phyloP scores from a whole-genome alignment of 2,888 invertebrate species.

The Epinotia brunnichana region DNA sequence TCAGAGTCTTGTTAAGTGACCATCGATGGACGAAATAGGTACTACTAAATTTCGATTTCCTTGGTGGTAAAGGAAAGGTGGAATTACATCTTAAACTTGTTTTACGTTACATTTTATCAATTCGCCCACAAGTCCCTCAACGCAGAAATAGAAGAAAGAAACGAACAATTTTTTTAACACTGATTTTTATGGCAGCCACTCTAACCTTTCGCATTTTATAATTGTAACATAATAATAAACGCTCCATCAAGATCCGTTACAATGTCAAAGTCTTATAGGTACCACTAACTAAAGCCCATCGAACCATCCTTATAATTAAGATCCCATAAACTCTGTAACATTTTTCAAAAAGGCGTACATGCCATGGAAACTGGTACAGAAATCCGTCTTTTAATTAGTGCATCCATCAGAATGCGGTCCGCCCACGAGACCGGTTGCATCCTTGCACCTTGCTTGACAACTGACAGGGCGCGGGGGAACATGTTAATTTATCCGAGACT shows the following conservation, averaged over 20 bases:
- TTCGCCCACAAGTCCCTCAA: too few relatives aligned
- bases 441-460: constrained; percentile 46
- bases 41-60: neutral
- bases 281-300: neutral
- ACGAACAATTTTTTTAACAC: neutral
- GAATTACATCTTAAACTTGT: too few relatives aligned
- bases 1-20: neutral
- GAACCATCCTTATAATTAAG: constrained; percentile 21
- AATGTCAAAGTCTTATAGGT: neutral
- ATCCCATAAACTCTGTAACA: neutral
- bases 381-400: constrained; percentile 4
- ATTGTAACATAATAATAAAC: neutral
- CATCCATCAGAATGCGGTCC: constrained; percentile 62
- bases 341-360: neutral
- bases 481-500: constrained; percentile 45
- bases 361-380: neutral
- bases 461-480: constrained; percentile 11
- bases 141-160: neutral
- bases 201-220: neutral
- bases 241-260: neutral
- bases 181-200: neutral
- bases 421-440: constrained; percentile 70
- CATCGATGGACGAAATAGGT: too few relatives aligned
- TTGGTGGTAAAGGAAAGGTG: neutral
- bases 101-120: too few relatives aligned